phyloP scores from a whole-genome alignment of 92 coral and sea anemone genomes.

The Epizoanthus rinbou region DNA sequence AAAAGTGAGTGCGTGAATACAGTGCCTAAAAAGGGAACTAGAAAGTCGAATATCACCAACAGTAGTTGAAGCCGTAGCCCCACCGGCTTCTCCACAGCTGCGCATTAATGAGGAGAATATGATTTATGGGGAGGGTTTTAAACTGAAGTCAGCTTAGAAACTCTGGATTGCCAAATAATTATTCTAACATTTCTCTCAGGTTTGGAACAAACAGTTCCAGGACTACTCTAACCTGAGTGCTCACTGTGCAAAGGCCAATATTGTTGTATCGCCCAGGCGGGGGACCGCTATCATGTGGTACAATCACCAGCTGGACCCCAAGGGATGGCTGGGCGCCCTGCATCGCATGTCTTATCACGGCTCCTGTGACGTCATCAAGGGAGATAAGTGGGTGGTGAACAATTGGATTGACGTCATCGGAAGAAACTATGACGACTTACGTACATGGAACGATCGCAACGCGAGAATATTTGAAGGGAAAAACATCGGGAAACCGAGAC shows the following conservation, averaged over 20 bases:
- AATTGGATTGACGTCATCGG: slow-evolving; percentile 93
- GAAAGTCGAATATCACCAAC: no score
- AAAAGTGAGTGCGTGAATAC: no score
- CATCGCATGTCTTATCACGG: slow-evolving; percentile 90
- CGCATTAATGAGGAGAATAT: no score
- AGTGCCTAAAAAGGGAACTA: no score
- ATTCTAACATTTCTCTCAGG: slow-evolving; percentile 23
- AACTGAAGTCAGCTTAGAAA: no score
- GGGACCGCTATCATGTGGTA: slow-evolving; percentile 95
- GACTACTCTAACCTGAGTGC: slow-evolving; percentile 82
- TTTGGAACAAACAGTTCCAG: slow-evolving; percentile 58
- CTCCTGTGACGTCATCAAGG: slow-evolving; percentile 88
- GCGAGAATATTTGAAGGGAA: slow-evolving; percentile 31
- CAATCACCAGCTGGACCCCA: slow-evolving; percentile 73
- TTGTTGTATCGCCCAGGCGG: slow-evolving; percentile 72
- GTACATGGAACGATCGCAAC: slow-evolving; percentile 67
- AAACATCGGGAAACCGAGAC: slow-evolving; percentile 18
- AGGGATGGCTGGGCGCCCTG: slow-evolving; percentile 76
- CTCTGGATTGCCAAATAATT: no score
- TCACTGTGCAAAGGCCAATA: slow-evolving; percentile 78
- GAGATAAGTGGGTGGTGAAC: slow-evolving; percentile 91
- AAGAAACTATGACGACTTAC: slow-evolving; percentile 56
- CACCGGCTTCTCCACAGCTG: no score
- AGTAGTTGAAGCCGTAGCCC: no score
- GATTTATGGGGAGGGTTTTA: no score